Base-by-base conservation (phyloP, 1,140 invertebrate genomes). In the Coelopa frigida region DNA sequence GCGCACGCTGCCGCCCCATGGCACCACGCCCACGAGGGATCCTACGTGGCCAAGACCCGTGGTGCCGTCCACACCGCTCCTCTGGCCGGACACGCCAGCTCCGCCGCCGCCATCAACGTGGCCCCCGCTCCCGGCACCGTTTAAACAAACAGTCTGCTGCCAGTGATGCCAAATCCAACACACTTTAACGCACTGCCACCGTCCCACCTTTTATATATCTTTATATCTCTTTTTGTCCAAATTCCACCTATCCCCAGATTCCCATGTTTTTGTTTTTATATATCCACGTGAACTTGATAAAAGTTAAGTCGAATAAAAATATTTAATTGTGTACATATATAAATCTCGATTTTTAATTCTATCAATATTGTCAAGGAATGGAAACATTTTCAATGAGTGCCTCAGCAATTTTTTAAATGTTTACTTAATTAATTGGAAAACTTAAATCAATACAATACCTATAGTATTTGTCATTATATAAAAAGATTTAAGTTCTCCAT, bases 31-130 rank as follows among this genome's bases (percentile, higher is more conserved):
- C 60, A 56, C 33, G 61, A 56, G 14, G 62, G 62, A 45, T 53
- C 54, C 45, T 75, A 75, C 51, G 72, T 74, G 18, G 73, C 73
- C 46, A 72, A 73, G 47, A 75, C 70, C 36, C 69, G 71, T 50
- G 73, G 73, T 38, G 70, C 73, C 44, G 57, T 74, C 33, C 73
- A 75, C 52, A 64, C 66, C 37, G 73, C 73, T 53, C 73, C 73
- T 12, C 59, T 74, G 21, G 72, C 73, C 31, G 70, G 73, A 51
- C 63, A 66, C 55, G 54, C 58, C 48, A 58, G 54, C 55, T 67
- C 63, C 1, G 63, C 58, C 43, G 58, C 60, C 22, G 59, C 63
- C 10, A 55, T 66, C 64, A 75, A 75, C 49, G 65, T 72, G 43
- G 70, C 70, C 24, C 66, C 73, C 35, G 72, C 73, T 26, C 71